Base-by-base conservation (phyloP, 2,797 vertebrate genomes). In the Nannoperca obscura region DNA sequence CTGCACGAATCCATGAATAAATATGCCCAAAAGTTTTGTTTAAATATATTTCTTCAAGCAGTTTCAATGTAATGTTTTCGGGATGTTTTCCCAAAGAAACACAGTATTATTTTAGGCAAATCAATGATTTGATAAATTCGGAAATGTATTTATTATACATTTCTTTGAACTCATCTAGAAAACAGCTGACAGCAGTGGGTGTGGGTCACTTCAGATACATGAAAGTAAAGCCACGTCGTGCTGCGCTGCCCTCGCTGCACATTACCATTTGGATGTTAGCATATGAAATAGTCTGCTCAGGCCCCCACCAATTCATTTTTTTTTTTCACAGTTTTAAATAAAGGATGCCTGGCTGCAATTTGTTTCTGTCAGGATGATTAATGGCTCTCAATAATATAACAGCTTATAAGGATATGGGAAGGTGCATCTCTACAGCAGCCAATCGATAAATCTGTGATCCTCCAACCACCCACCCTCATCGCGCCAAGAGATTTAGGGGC, bases 361-460 rank as follows among this genome's bases (percentile, higher is more conserved):
- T 93, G 90, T 93, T 94, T 93, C 92, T 93, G 94, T 93, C 94
- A 91, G 52, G 32, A 83, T 94, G 94, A 96, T 94, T 93, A 95
- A 95, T 95, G 94, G 66, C 83, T 86, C 88, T 93, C 91, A 94
- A 94, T 95, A 94, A 93, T 91, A 93, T 91, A 92, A 89, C 91
- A 93, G 89, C 90, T 92, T 92, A 92, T 92, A 94, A 93, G 92
- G 92, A 93, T 93, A 94, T 93, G 91, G 91, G 84, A 94, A 92
- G 91, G 89, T 93, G 91, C 88, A 93, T 95, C 92, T 93, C 92
- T 89, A 88, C 92, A 88, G 84, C 66, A 88, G 80, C 74, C 86
- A 91, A 95, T 96, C 93, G 61, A 96, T 95, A 94, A 94, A 93
- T 94, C 92, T 93, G 90, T 92, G 90, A 92, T 93, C 86, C 84